A percentile compares a stretch with the other conserved stretches of the same genome.
phyloP scores from a whole-genome alignment of 2,113 vertebrate species.

The Rana temporaria region DNA sequence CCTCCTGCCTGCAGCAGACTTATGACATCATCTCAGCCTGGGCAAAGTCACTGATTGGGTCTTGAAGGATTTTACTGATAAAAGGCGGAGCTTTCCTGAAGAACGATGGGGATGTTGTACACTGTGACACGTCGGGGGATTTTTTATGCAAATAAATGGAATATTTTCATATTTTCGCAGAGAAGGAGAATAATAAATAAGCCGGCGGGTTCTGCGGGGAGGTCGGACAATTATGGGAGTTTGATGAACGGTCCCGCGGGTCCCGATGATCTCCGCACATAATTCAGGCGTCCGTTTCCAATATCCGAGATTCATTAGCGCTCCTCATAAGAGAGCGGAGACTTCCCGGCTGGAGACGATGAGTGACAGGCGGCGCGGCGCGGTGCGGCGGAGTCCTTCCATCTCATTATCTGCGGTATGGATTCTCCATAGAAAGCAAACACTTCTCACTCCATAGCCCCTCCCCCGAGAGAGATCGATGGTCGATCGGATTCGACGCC shows the following conservation, averaged over 20 bases:
- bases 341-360: background rate
- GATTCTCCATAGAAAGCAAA: constrained; percentile 17
- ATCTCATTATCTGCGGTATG: constrained; percentile 38
- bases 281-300: background rate
- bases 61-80: too few relatives aligned
- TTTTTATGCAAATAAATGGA: too few relatives aligned
- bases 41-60: too few relatives aligned
- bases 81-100: too few relatives aligned
- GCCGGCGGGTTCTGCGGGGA: too few relatives aligned
- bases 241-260: background rate
- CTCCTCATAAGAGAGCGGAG: background rate
- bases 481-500: background rate
- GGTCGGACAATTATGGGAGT: background rate
- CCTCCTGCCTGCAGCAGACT: too few relatives aligned
- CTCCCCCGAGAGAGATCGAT: background rate
- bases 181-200: too few relatives aligned
- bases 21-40: too few relatives aligned
- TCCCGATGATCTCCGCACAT: too few relatives aligned
- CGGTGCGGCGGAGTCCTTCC: constrained; percentile 12
- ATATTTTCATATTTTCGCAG: too few relatives aligned
- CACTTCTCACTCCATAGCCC: background rate
- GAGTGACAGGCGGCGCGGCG: background rate
- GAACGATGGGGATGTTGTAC: too few relatives aligned
- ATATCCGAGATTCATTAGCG: background rate
- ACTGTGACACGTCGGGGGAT: too few relatives aligned